Conservation (phyloP, 2,113 vertebrate species). For the Ramphastos sulfuratus region DNA sequence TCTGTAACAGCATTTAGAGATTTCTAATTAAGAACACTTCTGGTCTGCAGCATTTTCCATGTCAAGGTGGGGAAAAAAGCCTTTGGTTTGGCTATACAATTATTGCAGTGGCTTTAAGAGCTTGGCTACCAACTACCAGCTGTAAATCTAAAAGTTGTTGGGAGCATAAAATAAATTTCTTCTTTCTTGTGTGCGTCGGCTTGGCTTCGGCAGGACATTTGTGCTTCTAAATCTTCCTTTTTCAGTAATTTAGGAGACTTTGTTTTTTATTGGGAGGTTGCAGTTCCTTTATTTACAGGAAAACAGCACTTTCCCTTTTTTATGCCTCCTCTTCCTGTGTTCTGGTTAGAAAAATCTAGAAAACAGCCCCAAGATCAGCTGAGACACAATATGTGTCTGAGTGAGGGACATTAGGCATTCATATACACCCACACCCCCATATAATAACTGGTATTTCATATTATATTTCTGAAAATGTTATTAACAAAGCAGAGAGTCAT, state of each 20-base stretch:
- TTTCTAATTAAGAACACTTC: not conserved
- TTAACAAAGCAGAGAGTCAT: conserved; percentile 51
- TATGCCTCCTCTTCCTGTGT: not conserved
- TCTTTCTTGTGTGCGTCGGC: not conserved
- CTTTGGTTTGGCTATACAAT: not conserved
- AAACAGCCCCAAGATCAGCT: not conserved
- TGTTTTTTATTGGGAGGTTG: not conserved
- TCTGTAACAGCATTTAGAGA: not conserved
- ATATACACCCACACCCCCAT: not conserved
- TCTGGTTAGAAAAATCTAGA: not conserved
- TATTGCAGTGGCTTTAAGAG: not conserved
- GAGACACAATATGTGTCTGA: not conserved
- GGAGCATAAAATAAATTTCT: not conserved
- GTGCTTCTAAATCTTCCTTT: not conserved
- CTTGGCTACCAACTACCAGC: not conserved
- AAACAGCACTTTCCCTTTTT: not conserved
- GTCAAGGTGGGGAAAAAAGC: not conserved
- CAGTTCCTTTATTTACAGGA: not conserved
- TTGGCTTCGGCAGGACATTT: not conserved
- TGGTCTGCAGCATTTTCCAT: not conserved
- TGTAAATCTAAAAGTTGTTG: not conserved
- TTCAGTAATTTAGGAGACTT: not conserved
- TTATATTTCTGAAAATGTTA: conserved; percentile 30
- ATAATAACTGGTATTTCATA: not conserved
- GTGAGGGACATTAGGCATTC: not conserved